Conservation (phyloP, 2,797 vertebrate species). For the Danio albolineatus region DNA sequence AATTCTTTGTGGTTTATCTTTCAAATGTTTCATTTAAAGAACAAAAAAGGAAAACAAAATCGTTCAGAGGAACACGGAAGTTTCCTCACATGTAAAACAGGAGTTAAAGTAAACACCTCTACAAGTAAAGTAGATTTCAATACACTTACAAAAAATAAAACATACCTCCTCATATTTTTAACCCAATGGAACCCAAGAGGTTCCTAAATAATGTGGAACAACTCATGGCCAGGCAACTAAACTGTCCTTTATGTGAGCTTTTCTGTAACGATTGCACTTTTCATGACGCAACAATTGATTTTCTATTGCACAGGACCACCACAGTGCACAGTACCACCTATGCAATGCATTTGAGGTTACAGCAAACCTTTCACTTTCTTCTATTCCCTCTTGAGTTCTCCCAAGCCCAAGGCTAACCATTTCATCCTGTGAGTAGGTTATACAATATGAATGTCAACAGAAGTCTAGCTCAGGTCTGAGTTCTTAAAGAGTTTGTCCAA, state of each 20-base stretch:
- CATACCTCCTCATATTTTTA: conserved; percentile 1
- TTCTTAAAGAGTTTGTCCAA: neutral
- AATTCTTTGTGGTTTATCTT: conserved; percentile 23
- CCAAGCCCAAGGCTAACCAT: conserved; percentile 27
- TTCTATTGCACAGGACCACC: neutral
- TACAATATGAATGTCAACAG: conserved; percentile 7
- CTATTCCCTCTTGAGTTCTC: conserved; percentile 22
- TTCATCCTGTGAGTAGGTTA: neutral
- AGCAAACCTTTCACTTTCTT: conserved; percentile 8
- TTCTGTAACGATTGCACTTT: neutral
- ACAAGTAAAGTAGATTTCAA: conserved; percentile 1
- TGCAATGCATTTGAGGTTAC: neutral
- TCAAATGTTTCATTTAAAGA: conserved; percentile 12
- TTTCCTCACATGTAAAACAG: neutral
- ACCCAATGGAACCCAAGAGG: conserved; percentile 12
- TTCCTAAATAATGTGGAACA: conserved; percentile 10
- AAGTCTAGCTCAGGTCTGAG: conserved; percentile 13
- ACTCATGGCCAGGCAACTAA: neutral
- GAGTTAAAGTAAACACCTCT: neutral
- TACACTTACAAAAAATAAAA: neutral
- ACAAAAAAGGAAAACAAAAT: conserved; percentile 2
- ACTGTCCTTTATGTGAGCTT: neutral
- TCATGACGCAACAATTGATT: neutral
- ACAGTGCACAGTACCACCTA: conserved; percentile 7
- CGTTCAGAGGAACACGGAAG: neutral